Evolutionary conservation across 1,140 invertebrate species (phyloP), one percentile per base, ranked within the genome.

Genomic region (Nixonia krombeini): DNA sequence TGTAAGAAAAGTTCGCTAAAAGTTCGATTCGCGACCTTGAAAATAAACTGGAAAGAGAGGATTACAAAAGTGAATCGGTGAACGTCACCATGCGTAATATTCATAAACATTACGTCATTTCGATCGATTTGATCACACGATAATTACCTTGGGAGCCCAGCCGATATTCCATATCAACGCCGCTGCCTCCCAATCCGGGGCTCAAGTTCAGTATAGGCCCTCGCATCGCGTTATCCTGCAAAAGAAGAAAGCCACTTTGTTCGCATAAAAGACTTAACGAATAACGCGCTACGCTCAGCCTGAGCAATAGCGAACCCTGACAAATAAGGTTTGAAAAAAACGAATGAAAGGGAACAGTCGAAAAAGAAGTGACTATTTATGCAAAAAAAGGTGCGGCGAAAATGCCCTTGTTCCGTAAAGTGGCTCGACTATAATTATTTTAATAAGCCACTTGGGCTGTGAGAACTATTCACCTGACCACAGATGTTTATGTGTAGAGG

Each of bases 401-500:
- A 31, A 33, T 37, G 26, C 25, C 42, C 61, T 61, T 61, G 56
- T 51, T 46, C 37, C 5, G 29, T 53, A 57, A 62, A 69, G 49
- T 63, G 49, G 26, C 46, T 49, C 15, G 42, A 10, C 26, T 41
- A 28, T 59, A 63, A 63, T 69, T 38, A 59, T 55, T 69, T 58
- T 50, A 69, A 63, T 59, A 56, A 58, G 44, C 42, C 58, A 58
- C 58, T 63, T 51, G 51, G 12, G 66, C 18, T 16, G 52, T 49
- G 47, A 53, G 15, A 47, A 62, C 42, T 25, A 55, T 70, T 72
- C 58, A 86, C 85, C 75, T 86, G 85, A 51, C 78, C 83, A 59
- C 82, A 85, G 57, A 86, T 84, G 69, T 84, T 86, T 65, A 86
- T 85, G 64, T 83, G 82, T 56, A 86, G 72, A 29, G 83, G 85